A percentile compares a stretch with the other conserved stretches of the same genome.
These are phyloP conservation scores for Ferrisia virgata DNA, from an alignment of 2,888 invertebrate genomes.

Conservation along the genomic window DNA sequence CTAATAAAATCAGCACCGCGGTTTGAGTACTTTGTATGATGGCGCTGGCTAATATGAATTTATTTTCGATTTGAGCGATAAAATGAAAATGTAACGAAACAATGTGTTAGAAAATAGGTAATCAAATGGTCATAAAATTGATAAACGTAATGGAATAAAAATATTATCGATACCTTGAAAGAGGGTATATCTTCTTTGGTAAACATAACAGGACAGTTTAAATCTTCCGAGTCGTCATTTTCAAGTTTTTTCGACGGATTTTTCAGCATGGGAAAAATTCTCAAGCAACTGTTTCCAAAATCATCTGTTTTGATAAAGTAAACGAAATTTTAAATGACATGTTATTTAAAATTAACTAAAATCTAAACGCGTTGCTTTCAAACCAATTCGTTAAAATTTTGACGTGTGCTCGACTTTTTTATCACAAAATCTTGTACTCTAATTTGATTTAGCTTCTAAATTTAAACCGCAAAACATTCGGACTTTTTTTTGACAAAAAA, in stretches of 20 bases:
- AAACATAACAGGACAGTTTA: conserved; percentile 13
- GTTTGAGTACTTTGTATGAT: conserved; percentile 49
- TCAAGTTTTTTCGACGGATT: not conserved
- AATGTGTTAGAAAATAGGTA: not conserved
- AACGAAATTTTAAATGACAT: too few species aligned
- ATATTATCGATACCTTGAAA: not conserved
- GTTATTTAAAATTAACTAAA: not conserved
- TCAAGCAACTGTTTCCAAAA: conserved; percentile 20
- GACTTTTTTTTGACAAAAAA: too few species aligned
- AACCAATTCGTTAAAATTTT: too few species aligned
- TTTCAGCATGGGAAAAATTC: conserved; percentile 16
- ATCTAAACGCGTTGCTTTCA: too few species aligned
- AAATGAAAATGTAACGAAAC: conserved; percentile 58
- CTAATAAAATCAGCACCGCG: conserved; percentile 65
- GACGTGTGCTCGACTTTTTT: too few species aligned
- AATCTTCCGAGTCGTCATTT: not conserved
- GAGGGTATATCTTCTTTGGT: not conserved
- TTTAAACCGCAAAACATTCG: too few species aligned
- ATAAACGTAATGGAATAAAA: not conserved
- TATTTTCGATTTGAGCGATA: conserved; percentile 71
- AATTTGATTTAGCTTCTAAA: too few species aligned
- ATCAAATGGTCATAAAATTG: too few species aligned
- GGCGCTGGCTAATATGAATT: conserved; percentile 62
- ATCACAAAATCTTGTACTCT: too few species aligned
- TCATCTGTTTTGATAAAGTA: not conserved